Evolutionary conservation across 2,113 vertebrate genomes (phyloP).

Genomic region (Pelobates fuscus): DNA sequence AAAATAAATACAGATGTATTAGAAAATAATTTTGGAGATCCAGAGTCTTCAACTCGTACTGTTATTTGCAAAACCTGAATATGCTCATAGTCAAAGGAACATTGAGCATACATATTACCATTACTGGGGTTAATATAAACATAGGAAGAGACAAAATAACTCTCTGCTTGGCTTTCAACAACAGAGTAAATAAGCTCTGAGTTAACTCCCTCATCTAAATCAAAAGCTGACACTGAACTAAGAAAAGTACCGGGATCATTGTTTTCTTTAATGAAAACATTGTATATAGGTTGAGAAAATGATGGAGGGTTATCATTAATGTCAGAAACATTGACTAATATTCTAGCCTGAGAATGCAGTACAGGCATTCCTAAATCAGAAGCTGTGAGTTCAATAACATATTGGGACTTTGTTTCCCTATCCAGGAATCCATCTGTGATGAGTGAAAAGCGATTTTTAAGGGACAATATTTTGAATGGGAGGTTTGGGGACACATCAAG

Average conservation of each 20-base stretch:
- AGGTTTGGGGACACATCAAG: neutral
- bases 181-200: slow-evolving; percentile 74
- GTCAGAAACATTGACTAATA: slow-evolving; percentile 71
- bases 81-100: too few species aligned
- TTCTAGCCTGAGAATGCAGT: slow-evolving; percentile 61
- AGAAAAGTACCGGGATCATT: slow-evolving; percentile 64
- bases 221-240: slow-evolving; percentile 70
- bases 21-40: slow-evolving; percentile 61
- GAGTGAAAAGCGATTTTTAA: slow-evolving; percentile 74
- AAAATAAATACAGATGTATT: slow-evolving; percentile 70
- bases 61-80: slow-evolving; percentile 65
- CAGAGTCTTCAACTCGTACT: slow-evolving; percentile 68
- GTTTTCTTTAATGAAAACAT: slow-evolving; percentile 83
- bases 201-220: slow-evolving; percentile 69
- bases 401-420: slow-evolving; percentile 62
- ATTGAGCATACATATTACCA: too few species aligned
- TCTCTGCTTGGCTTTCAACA: slow-evolving; percentile 59
- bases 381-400: slow-evolving; percentile 72
- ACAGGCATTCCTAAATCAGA: slow-evolving; percentile 65
- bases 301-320: slow-evolving; percentile 74
- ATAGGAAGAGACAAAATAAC: slow-evolving; percentile 33
- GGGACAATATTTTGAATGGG: slow-evolving; percentile 62
- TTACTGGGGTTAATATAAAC: slow-evolving; percentile 79
- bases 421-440: slow-evolving; percentile 70
- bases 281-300: slow-evolving; percentile 72